These are phyloP conservation scores for Vulpes ferrilata DNA, from an alignment of 2,113 vertebrate genomes.

Conservation along the genomic window DNA sequence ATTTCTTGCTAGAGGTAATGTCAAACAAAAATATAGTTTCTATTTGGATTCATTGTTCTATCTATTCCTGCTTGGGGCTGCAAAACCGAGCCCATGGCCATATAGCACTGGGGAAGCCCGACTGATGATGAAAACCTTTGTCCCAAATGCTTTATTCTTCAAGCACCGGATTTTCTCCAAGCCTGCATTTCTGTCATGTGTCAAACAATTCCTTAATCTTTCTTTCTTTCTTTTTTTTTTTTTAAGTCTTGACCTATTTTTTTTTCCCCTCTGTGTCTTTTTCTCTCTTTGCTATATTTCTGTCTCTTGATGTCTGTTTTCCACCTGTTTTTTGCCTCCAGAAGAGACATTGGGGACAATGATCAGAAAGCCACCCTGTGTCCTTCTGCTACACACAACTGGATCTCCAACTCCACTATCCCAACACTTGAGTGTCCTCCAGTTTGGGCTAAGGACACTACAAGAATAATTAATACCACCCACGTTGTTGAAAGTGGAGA, in stretches of 20 bases:
- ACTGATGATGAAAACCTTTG: rapidly evolving
- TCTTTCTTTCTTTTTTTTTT: background rate
- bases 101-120: background rate
- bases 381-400: background rate
- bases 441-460: background rate
- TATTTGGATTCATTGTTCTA: background rate
- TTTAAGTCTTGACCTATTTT: background rate
- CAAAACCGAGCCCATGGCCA: background rate
- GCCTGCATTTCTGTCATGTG: background rate
- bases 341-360: too few species aligned
- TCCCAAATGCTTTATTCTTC: background rate
- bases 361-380: background rate
- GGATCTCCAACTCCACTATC: background rate
- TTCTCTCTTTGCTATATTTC: background rate
- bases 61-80: background rate
- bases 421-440: background rate
- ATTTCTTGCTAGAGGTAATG: background rate
- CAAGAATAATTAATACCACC: background rate
- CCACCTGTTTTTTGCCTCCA: background rate
- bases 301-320: background rate
- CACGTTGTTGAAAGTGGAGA: background rate
- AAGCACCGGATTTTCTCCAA: background rate
- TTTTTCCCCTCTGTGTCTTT: background rate
- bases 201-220: background rate
- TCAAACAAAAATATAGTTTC: background rate